Conservation (phyloP, 2,888 invertebrate species). For the Saturnia pavonia region DNA sequence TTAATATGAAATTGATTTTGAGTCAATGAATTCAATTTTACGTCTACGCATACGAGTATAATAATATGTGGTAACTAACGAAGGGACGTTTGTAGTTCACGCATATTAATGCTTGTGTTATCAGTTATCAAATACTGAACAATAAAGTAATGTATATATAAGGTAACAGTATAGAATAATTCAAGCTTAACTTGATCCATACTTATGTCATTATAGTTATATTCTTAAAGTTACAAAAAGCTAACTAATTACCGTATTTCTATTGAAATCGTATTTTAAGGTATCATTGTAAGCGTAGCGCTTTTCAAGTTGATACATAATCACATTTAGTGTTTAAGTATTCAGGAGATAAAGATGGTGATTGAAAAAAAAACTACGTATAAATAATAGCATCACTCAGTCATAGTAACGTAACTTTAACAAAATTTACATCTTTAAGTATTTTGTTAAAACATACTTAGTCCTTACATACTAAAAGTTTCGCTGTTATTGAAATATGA, state of each 20-base stretch:
- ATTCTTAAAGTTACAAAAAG: background rate
- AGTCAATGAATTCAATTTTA: no score
- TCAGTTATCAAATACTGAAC: background rate
- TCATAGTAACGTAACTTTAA: constrained; percentile 3
- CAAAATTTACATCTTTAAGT: background rate
- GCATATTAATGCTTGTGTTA: background rate
- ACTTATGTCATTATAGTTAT: background rate
- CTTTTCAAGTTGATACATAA: background rate
- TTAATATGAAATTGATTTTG: no score
- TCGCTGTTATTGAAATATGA: constrained; percentile 10
- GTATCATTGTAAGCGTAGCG: no score
- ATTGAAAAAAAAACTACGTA: background rate
- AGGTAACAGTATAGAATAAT: background rate
- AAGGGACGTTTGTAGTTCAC: background rate
- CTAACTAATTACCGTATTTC: background rate
- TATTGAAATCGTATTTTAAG: no score
- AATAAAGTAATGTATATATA: background rate
- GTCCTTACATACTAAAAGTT: constrained; percentile 9
- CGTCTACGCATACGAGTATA: no score
- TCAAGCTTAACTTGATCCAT: background rate
- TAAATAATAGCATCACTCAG: background rate
- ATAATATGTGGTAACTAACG: no score
- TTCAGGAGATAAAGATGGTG: background rate
- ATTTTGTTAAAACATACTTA: constrained; percentile 13
- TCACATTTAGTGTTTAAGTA: background rate